Evolutionary conservation across 2,888 invertebrate species (phyloP).

Genomic region (Malthinus flaveolus): DNA sequence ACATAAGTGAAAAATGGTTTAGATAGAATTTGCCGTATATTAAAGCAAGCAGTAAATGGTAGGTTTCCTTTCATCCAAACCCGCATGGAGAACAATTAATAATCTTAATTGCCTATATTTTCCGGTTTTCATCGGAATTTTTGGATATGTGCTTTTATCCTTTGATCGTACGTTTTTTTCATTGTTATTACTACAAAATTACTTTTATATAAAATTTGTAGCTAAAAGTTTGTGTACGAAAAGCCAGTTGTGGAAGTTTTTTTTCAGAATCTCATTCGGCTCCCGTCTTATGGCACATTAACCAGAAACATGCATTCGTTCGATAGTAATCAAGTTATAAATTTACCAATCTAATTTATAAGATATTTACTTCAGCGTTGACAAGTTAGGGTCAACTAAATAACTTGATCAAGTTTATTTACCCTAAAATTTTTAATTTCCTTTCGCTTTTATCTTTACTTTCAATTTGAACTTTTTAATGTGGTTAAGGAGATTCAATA

Average conservation of each 20-base stretch:
- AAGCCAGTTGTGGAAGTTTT: constrained; percentile 14
- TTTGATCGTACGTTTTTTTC: constrained; percentile 17
- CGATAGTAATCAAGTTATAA: constrained; percentile 32
- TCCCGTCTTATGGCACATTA: constrained; percentile 11
- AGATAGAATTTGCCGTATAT: constrained; percentile 22
- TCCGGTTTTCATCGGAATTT: constrained; percentile 35
- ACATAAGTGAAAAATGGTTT: constrained; percentile 21
- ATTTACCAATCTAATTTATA: constrained; percentile 35
- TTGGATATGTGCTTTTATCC: constrained; percentile 29
- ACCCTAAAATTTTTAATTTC: constrained; percentile 21
- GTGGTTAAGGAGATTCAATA: no score
- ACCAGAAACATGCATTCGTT: constrained; percentile 18
- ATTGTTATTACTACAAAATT: constrained; percentile 32
- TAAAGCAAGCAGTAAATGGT: constrained; percentile 32
- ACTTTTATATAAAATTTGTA: constrained; percentile 29
- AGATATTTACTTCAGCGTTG: constrained; percentile 37
- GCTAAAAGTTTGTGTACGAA: constrained; percentile 10
- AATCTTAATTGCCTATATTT: constrained; percentile 45
- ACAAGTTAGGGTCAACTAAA: constrained; percentile 35
- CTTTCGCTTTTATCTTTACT: constrained; percentile 14
- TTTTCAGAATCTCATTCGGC: constrained; percentile 18
- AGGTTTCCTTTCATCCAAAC: constrained; percentile 35
- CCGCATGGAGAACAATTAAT: constrained; percentile 42
- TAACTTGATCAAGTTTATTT: constrained; percentile 31
- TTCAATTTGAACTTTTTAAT: not conserved